Evolutionary conservation across 1,140 invertebrate genomes (phyloP).

Genomic region (Caerostris extrusa): DNA sequence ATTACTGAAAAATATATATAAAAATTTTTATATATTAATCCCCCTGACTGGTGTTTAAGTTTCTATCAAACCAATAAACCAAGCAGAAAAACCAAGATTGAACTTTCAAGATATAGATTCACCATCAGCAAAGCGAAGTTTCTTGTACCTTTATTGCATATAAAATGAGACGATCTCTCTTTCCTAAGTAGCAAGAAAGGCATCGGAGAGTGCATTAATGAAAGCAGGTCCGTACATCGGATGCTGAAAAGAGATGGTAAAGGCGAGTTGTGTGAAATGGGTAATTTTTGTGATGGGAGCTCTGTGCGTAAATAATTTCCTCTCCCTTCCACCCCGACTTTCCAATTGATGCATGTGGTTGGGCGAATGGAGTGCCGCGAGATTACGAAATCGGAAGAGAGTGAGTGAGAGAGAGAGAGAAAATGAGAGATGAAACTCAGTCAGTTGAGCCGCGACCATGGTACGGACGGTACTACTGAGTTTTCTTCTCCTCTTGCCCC

Average conservation of each 20-base stretch:
- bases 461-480: slow-evolving; percentile 34
- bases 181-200: not conserved
- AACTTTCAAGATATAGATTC: too few relatives aligned
- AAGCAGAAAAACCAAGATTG: too few relatives aligned
- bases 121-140: too few relatives aligned
- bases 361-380: slow-evolving; percentile 47
- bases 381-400: slow-evolving; percentile 54
- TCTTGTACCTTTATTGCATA: not conserved
- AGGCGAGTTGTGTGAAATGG: not conserved
- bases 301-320: slow-evolving; percentile 17
- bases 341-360: slow-evolving; percentile 11
- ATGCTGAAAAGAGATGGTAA: not conserved
- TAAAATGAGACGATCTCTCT: not conserved
- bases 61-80: too few relatives aligned
- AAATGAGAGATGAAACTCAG: slow-evolving; percentile 24
- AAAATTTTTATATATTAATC: too few relatives aligned
- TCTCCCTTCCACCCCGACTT: not conserved
- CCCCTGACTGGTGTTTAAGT: too few relatives aligned
- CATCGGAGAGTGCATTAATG: not conserved
- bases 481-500: slow-evolving; percentile 28
- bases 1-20: too few relatives aligned
- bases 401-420: slow-evolving; percentile 41
- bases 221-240: not conserved
- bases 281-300: slow-evolving; percentile 31
- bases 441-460: slow-evolving; percentile 44